Evolutionary conservation across 2,113 vertebrate species (phyloP).

Genomic region (Myotis yumanensis): DNA sequence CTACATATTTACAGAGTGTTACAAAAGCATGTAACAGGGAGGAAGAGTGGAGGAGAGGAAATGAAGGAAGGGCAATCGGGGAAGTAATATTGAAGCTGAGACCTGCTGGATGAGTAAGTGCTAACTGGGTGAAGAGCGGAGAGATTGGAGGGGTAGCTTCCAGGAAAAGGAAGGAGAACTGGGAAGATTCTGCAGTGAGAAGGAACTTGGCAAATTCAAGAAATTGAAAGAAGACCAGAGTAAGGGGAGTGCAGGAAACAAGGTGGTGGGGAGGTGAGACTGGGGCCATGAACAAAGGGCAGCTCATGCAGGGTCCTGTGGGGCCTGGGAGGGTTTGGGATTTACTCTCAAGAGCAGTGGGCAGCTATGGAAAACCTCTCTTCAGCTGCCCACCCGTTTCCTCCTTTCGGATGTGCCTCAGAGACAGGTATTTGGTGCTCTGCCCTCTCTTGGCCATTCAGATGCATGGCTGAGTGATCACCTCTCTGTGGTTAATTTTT

Average conservation of each 20-base stretch:
- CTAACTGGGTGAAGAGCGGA: background rate
- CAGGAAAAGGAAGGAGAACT: conserved; percentile 5
- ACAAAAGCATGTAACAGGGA: background rate
- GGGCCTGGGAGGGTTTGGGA: background rate
- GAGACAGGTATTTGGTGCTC: background rate
- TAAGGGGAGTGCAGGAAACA: background rate
- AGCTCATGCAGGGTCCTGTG: background rate
- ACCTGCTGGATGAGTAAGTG: conserved; percentile 9
- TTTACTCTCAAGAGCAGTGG: background rate
- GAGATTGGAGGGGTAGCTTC: background rate
- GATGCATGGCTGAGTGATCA: background rate
- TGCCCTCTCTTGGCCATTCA: background rate
- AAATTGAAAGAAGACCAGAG: background rate
- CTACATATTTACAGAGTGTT: background rate
- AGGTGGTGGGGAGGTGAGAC: background rate
- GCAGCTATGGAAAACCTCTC: background rate
- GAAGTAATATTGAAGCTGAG: conserved; percentile 54
- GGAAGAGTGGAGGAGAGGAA: background rate
- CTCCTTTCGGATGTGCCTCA: background rate
- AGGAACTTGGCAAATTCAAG: background rate
- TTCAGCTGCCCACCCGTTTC: background rate
- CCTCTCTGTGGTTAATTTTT: background rate
- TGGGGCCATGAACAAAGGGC: background rate
- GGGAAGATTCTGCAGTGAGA: background rate
- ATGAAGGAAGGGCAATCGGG: conserved; percentile 12